These are phyloP conservation scores for Heliconius aoede DNA, from an alignment of 2,888 invertebrate species.

Conservation along the genomic window DNA sequence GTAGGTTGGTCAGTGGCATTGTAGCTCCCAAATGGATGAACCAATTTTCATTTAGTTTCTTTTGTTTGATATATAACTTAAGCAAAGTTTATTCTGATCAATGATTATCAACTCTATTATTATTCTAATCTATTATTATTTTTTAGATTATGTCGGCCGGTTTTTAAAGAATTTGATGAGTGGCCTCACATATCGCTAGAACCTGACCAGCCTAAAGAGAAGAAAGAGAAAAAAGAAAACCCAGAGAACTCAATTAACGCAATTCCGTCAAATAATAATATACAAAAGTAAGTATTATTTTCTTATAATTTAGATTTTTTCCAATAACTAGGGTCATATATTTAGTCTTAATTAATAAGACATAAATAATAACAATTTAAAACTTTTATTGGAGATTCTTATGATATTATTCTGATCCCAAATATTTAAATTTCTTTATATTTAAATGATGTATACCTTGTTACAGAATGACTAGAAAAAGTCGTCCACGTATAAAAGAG, in stretches of 20 bases:
- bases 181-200: conserved; percentile 85
- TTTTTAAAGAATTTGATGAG: conserved; percentile 85
- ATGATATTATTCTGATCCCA: too few species aligned
- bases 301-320: too few species aligned
- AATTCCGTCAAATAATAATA: conserved; percentile 51
- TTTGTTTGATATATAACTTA: not conserved
- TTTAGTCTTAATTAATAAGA: too few species aligned
- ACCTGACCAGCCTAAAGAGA: conserved; percentile 71
- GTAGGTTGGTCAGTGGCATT: too few species aligned
- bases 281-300: conserved; percentile 64
- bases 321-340: too few species aligned
- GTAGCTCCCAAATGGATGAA: not conserved
- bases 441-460: conserved; percentile 7
- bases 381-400: too few species aligned
- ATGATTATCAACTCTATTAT: not conserved
- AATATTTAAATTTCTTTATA: not conserved
- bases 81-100: not conserved
- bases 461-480: conserved; percentile 84
- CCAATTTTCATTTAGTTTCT: not conserved
- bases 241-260: conserved; percentile 54
- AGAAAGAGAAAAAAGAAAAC: conserved; percentile 64
- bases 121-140: too few species aligned
- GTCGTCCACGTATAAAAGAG: conserved; percentile 75
- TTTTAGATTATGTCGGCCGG: conserved; percentile 83
- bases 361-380: too few species aligned